Conservation (phyloP, 2,888 invertebrate species). For the Calliscelio sp. region DNA sequence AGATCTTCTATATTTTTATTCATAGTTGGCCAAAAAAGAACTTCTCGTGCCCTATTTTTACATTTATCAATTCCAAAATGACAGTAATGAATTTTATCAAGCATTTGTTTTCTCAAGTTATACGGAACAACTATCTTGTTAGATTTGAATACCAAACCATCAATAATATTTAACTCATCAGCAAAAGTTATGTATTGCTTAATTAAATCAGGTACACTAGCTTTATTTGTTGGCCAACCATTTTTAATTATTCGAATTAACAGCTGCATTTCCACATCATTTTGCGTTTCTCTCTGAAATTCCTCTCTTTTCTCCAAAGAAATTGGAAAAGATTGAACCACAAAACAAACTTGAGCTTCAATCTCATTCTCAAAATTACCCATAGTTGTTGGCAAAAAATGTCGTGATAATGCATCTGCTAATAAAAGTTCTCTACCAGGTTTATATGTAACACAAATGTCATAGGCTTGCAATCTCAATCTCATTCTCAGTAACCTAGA, state of each 20-base stretch:
- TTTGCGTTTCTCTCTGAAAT: slow-evolving; percentile 32
- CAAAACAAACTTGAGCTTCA: slow-evolving; percentile 48
- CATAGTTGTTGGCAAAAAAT: not conserved
- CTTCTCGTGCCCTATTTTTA: slow-evolving; percentile 68
- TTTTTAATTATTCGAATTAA: slow-evolving; percentile 72
- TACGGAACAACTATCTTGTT: too few relatives aligned
- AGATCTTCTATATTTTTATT: slow-evolving; percentile 69
- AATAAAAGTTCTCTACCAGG: slow-evolving; percentile 78
- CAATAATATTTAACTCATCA: too few relatives aligned
- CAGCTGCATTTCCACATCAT: slow-evolving; percentile 60
- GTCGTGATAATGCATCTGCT: slow-evolving; percentile 80
- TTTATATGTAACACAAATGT: slow-evolving; percentile 67
- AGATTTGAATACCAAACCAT: too few relatives aligned
- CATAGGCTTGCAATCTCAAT: slow-evolving; percentile 64
- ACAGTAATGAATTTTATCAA: slow-evolving; percentile 74
- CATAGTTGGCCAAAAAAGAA: slow-evolving; percentile 77
- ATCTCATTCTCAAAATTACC: slow-evolving; percentile 31
- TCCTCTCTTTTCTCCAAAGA: slow-evolving; percentile 16
- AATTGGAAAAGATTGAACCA: slow-evolving; percentile 54
- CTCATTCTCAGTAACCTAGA: slow-evolving; percentile 57
- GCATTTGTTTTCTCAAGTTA: slow-evolving; percentile 63
- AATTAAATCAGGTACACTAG: not conserved
- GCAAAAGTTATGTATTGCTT: too few relatives aligned
- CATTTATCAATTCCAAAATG: slow-evolving; percentile 76
- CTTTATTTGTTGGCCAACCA: slow-evolving; percentile 76